A percentile compares a stretch with the other conserved stretches of the same genome.
Evolutionary conservation across 30 jellyfish, hydroid and myxozoan species (phyloP).

Genomic region (Chrysaora quinquecirrha): DNA sequence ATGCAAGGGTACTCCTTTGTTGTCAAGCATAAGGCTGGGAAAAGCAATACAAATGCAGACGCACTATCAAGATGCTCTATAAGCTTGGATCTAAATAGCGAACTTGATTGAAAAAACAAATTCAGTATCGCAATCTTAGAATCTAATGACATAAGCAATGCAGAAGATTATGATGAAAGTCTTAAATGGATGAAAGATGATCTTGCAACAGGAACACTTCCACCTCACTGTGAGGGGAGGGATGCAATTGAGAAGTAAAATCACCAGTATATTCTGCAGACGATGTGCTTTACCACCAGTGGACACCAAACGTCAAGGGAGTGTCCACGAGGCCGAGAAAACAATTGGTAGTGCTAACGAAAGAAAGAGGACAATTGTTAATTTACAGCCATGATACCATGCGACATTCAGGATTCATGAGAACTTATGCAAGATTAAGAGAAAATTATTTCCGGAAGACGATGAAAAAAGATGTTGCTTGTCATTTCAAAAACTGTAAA

Average conservation of each 20-base stretch:
- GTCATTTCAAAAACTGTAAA: neutral
- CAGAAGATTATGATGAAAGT: neutral
- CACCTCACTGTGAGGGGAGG: neutral
- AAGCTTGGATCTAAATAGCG: neutral
- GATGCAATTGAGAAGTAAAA: neutral
- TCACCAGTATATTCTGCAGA: neutral
- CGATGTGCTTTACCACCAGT: neutral
- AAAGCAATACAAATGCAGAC: neutral
- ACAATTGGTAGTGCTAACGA: neutral
- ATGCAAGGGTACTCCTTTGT: neutral
- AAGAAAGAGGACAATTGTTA: neutral
- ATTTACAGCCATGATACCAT: neutral
- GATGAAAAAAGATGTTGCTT: neutral
- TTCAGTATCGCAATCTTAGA: neutral
- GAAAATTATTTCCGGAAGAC: neutral
- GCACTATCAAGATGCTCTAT: neutral
- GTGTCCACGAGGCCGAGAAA: neutral
- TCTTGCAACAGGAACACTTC: neutral
- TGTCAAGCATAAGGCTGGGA: neutral
- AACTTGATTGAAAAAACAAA: neutral
- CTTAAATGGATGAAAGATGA: neutral
- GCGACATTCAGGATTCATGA: neutral
- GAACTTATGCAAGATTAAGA: neutral
- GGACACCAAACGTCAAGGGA: neutral
- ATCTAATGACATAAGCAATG: neutral